Evolutionary conservation across 2,797 vertebrate species (phyloP), one percentile per base, ranked within the genome.

Genomic region (Vultur gryphus): DNA sequence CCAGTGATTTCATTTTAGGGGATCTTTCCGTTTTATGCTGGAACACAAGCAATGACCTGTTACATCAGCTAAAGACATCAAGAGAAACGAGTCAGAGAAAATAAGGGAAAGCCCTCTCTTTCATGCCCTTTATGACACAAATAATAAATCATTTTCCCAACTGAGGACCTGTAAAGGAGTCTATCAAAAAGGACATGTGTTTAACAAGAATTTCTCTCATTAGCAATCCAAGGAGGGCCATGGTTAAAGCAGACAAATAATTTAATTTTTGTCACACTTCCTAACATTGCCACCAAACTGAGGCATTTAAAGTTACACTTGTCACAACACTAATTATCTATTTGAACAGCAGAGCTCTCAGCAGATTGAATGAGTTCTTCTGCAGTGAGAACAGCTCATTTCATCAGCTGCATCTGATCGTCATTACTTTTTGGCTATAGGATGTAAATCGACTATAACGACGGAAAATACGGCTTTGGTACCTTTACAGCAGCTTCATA

Each of bases 311-410:
- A 92, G 94, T 92, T 76, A 83, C 87, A 85, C 90, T 94, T 97
- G 94, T 95, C 96, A 96, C 93, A 97, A 95, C 91, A 95, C 80
- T 89, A 91, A 96, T 97, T 95, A 96, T 69, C 93, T 79, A 1
- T 89, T 80, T 81, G 87, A 97, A 78, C 43, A 95, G 89, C 73
- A 46, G 65, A 91, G 84, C 89, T 87, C 92, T 91, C 93, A 31
- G 84, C 86, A 84, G 93, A 93, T 84, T 83, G 96, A 95, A 67
- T 19, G 86, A 93, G 90, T 7, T 92, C 18, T 31, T 80, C 72
- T 55, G 82, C 64, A 69, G 35, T 7, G 79, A 85, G 93, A 96
- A 51, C 78, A 85, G 84, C 91, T 69, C 89, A 43, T 77, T 73
- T 49, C 86, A 93, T 57, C 95, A 92, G 73, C 91, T 26, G 52